Base-by-base conservation (phyloP, 2,888 invertebrate genomes). In the Plusia festucae region DNA sequence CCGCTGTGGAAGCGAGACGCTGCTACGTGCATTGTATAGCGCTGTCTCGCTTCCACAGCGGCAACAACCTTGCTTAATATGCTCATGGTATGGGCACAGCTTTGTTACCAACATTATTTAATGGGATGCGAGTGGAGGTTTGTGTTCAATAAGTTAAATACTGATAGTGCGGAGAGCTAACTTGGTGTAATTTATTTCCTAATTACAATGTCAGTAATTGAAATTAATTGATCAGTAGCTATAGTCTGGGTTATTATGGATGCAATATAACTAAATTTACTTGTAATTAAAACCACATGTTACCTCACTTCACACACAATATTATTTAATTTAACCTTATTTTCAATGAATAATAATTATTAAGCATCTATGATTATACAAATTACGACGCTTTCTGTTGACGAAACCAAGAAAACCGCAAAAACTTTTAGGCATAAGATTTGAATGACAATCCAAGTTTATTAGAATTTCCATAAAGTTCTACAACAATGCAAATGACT, bases 391-490 rank as follows among this genome's bases (percentile, higher is more conserved):
- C 46, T 49, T 49, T 11, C 20, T 20, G 46, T 18, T 11, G 20
- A 20, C 18, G 20, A 49, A 49, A 20, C 46, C 46, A 57, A 52
- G 52, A 57, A 61, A 7, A 24, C n/a, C 51, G 32, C 32, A 56
- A 16, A 49, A 59, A 53, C 46, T 64, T 71, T 68, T 46, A 27
- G 9, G 27, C 60, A 60, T 40, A 51, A 57, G 55, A 71, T 79
- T 77, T 68, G 59, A 64, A 76, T 73, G 53, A 66, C 73, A 69
- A 68, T 61, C 56, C 62, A 68, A 73, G 64, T 78, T 73, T 76
- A 70, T 76, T 67, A 67, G 53, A 80, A 80, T 76, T 71, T 73
- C 54, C 76, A 73, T 68, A 73, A 81, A 78, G 76, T 79, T 80
- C 60, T 55, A 40, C 60, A 68, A 62, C 65, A 73, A 69, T 75